Evolutionary conservation across 35 echinoderm and acorn worm genomes (phyloP).

Genomic region (Stichopus chloronotus): DNA sequence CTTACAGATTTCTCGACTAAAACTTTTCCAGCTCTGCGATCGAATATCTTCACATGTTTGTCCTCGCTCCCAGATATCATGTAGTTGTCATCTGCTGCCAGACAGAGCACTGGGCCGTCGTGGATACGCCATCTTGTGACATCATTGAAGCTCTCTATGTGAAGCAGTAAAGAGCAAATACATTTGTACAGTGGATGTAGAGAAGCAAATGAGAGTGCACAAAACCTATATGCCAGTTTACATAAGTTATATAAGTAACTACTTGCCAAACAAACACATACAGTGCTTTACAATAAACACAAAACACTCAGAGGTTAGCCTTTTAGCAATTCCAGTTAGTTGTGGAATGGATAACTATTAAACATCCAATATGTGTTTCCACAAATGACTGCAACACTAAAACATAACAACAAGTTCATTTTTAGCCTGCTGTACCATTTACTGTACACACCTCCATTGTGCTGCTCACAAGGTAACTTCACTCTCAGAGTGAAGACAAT

Average conservation of each 20-base stretch:
- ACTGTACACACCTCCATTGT: too few species aligned
- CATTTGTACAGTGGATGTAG: background rate
- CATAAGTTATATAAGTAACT: background rate
- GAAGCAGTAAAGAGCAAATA: background rate
- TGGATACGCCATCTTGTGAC: constrained; percentile 40
- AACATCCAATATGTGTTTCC: too few species aligned
- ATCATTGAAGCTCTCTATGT: background rate
- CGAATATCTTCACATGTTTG: constrained; percentile 72
- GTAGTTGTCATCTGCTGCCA: constrained; percentile 71
- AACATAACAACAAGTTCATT: too few species aligned
- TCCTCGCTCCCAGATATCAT: constrained; percentile 96
- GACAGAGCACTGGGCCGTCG: constrained; percentile 47
- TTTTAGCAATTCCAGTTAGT: too few species aligned
- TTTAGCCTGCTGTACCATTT: too few species aligned
- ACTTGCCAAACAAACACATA: too few species aligned
- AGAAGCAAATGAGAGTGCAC: background rate
- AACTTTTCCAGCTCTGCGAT: constrained; percentile 69
- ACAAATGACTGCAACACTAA: too few species aligned
- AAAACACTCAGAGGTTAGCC: too few species aligned
- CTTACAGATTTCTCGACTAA: constrained; percentile 75
- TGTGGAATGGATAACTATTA: too few species aligned
- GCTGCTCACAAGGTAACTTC: too few species aligned
- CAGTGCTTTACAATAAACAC: too few species aligned
- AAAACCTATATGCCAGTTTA: background rate
- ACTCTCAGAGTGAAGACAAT: too few species aligned